A percentile compares a stretch with the other conserved stretches of the same genome.
phyloP scores from a whole-genome alignment of 2,113 vertebrate genomes.

The Odobenus rosmarus region DNA sequence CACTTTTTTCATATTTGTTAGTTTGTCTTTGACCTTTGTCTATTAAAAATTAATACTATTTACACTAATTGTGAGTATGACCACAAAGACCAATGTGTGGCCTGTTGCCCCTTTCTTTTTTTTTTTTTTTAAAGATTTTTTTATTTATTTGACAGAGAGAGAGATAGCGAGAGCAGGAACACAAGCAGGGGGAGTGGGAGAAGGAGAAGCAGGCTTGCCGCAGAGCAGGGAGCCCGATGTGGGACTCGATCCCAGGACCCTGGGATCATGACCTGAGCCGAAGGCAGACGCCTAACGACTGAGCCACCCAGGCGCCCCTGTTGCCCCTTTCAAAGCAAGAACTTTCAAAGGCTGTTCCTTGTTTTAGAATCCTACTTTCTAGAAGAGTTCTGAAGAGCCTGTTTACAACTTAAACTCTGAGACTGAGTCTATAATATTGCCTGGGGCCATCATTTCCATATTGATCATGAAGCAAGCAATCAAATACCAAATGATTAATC shows the following conservation, averaged over 20 bases:
- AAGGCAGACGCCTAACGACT: too few species aligned
- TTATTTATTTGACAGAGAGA: too few species aligned
- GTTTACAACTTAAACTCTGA: constrained; percentile 6
- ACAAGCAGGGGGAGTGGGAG: too few species aligned
- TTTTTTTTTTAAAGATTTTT: too few species aligned
- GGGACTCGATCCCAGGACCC: too few species aligned
- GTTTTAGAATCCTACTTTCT: neutral
- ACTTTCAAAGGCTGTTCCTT: neutral
- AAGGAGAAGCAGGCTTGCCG: too few species aligned
- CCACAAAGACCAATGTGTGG: neutral
- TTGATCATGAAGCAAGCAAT: constrained; percentile 1
- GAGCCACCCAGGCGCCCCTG: too few species aligned
- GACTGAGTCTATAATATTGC: neutral
- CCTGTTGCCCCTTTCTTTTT: neutral
- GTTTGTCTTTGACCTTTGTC: neutral
- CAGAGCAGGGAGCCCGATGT: too few species aligned
- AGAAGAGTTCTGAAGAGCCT: constrained; percentile 3
- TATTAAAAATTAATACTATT: neutral
- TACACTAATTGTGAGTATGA: neutral
- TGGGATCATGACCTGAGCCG: too few species aligned
- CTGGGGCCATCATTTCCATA: neutral
- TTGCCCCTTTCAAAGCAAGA: neutral
- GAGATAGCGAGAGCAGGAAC: too few species aligned
- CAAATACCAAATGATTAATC: neutral
- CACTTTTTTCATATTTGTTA: neutral